A percentile compares a stretch with the other conserved stretches of the same genome.
Conservation (phyloP, 2,888 invertebrate genomes). For the Oscheius myriophilus region DNA sequence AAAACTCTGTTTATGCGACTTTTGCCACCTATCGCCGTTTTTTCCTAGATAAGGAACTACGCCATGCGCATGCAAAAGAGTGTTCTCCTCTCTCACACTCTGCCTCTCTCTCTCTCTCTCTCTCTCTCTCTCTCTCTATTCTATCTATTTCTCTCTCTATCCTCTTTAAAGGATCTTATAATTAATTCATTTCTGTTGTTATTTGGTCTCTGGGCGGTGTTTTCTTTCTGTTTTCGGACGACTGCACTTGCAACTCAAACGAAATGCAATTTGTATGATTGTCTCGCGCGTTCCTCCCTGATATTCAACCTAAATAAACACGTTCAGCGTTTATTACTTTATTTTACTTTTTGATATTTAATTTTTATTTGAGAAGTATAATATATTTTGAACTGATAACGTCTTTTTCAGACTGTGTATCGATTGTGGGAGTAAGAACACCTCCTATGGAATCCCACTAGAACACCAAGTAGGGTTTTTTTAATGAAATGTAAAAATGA, state of each 20-base stretch:
- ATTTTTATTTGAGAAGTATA: background rate
- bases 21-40: background rate
- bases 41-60: background rate
- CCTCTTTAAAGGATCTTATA: background rate
- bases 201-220: background rate
- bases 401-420: constrained; percentile 7
- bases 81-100: background rate
- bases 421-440: constrained; percentile 11
- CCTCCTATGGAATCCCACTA: constrained; percentile 21
- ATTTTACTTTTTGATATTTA: background rate
- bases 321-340: background rate
- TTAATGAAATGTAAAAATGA: background rate
- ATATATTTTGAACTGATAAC: background rate
- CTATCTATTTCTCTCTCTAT: background rate
- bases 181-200: too few relatives aligned
- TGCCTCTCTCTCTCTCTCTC: constrained; percentile 13
- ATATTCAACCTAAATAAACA: background rate
- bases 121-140: background rate
- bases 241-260: constrained; percentile 22
- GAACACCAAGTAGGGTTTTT: constrained; percentile 16
- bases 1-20: background rate
- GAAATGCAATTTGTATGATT: constrained; percentile 27
- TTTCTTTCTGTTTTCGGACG: constrained; percentile 10
- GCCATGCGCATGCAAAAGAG: too few relatives aligned
- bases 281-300: constrained; percentile 6